Conservation (phyloP, 1,140 invertebrate genomes). For the Scaptomyza montana region DNA sequence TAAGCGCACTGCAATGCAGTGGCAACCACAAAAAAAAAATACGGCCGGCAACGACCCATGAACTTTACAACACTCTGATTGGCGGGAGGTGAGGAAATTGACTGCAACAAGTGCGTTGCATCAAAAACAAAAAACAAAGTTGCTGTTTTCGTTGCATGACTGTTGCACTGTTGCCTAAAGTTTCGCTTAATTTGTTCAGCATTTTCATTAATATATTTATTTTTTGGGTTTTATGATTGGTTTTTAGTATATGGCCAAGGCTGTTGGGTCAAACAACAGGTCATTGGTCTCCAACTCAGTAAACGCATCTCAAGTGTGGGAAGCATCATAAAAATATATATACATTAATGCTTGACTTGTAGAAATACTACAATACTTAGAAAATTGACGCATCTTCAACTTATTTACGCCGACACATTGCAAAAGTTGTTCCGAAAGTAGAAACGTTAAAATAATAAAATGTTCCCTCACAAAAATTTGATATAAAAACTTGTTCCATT, state of each 20-base stretch:
- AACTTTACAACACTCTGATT: slow-evolving; percentile 64
- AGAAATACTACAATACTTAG: neutral
- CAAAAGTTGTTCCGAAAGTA: slow-evolving; percentile 54
- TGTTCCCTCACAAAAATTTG: neutral
- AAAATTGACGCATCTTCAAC: slow-evolving; percentile 8
- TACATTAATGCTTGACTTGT: neutral
- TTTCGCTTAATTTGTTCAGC: slow-evolving; percentile 45
- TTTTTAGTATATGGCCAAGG: slow-evolving; percentile 26
- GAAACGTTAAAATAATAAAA: slow-evolving; percentile 5
- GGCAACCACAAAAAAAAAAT: slow-evolving; percentile 24
- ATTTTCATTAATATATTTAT: slow-evolving; percentile 22
- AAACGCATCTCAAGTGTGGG: slow-evolving; percentile 47
- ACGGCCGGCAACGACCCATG: slow-evolving; percentile 64
- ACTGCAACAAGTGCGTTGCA: slow-evolving; percentile 61
- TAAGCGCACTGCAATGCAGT: slow-evolving; percentile 62
- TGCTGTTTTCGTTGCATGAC: slow-evolving; percentile 12
- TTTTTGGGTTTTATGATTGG: slow-evolving; percentile 9
- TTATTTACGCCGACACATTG: neutral
- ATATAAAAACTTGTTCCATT: slow-evolving; percentile 34
- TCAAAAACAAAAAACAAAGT: slow-evolving; percentile 19
- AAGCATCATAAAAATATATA: slow-evolving; percentile 22
- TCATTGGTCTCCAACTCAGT: slow-evolving; percentile 46
- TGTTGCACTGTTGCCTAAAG: slow-evolving; percentile 42
- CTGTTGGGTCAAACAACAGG: slow-evolving; percentile 40
- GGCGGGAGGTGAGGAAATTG: neutral